Evolutionary conservation across 1,140 invertebrate species (phyloP), one percentile per base, ranked within the genome.

Genomic region (Apocrypta bakeri): DNA sequence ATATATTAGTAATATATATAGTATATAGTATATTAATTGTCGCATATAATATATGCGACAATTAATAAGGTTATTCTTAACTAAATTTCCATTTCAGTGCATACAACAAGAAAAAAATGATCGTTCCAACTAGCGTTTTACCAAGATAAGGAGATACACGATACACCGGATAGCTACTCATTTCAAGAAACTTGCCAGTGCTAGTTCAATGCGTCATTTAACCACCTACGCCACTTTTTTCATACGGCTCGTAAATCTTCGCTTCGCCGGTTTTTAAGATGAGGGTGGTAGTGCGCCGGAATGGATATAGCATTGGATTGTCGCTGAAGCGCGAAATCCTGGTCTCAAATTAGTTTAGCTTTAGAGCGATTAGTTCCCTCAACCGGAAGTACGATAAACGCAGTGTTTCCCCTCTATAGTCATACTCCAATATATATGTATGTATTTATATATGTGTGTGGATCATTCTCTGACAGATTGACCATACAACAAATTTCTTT

Each of bases 281-380:
- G 48, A 56, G 48, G 1, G 14, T 3, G 11, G 48, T 21, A 21
- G 17, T 56, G 48, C 40, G 12, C 17, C 21, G 48, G 2, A 48
- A 48, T 48, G 42, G 42, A 48, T 48, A 48, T n/a, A n/a, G n/a
- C 33, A 9, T 56, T 21, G 6, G 48, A 56, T 56, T 56, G 48
- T 56, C 48, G 48, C 21, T 56, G 48, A 6, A 56, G 48, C 21
- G 63, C 63, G 25, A 66, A 29, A 27, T 6, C 24, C 63, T 17
- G 11, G 48, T 3, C 68, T 71, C 68, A 31, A 33, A 71, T 71
- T 33, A 71, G 68, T 29, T 66, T 66, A 27, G 64, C 64, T 66
- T 66, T 66, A 11, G 27, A 24, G 21, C 48, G 48, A 56, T 56
- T 21, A 56, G 24, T 66, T 1, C 68, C 29, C 27, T 71, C 68